These are phyloP conservation scores for Drosophila triauraria DNA, from an alignment of 1,140 invertebrate genomes.

Conservation along the genomic window DNA sequence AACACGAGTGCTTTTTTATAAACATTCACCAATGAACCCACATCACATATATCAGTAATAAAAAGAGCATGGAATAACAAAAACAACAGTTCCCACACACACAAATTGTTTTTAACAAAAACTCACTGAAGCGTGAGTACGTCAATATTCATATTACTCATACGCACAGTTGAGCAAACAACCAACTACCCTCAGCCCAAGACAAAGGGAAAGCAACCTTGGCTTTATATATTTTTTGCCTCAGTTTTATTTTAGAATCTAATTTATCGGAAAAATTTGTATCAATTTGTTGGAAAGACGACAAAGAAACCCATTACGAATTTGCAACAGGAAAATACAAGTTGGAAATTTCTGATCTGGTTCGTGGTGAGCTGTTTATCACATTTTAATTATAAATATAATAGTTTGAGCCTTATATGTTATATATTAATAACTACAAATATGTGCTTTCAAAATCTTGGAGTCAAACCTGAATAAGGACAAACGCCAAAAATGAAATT, in stretches of 20 bases:
- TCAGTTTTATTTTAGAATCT: constrained; percentile 18
- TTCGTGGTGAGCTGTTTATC: background rate
- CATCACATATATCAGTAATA: constrained; percentile 20
- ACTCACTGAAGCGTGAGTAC: constrained; percentile 53
- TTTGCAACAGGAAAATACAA: background rate
- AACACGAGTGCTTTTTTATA: constrained; percentile 44
- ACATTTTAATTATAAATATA: background rate
- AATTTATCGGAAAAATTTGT: constrained; percentile 15
- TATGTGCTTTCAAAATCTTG: background rate
- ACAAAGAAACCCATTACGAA: background rate
- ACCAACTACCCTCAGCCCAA: constrained; percentile 25
- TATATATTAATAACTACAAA: no score
- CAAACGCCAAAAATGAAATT: constrained; percentile 44
- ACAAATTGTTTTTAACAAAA: constrained; percentile 65
- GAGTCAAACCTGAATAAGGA: constrained; percentile 32
- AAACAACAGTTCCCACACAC: constrained; percentile 25
- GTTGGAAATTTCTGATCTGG: background rate
- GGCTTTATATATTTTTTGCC: constrained; percentile 2
- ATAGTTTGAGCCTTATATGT: background rate
- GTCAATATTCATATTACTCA: constrained; percentile 66
- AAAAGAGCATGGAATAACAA: constrained; percentile 20
- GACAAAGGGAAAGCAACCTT: constrained; percentile 25
- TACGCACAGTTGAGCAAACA: constrained; percentile 61
- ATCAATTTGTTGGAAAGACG: constrained; percentile 7
- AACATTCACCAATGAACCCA: constrained; percentile 38